phyloP scores from a whole-genome alignment of 2,113 vertebrate genomes.

The Scophthalmus maximus region DNA sequence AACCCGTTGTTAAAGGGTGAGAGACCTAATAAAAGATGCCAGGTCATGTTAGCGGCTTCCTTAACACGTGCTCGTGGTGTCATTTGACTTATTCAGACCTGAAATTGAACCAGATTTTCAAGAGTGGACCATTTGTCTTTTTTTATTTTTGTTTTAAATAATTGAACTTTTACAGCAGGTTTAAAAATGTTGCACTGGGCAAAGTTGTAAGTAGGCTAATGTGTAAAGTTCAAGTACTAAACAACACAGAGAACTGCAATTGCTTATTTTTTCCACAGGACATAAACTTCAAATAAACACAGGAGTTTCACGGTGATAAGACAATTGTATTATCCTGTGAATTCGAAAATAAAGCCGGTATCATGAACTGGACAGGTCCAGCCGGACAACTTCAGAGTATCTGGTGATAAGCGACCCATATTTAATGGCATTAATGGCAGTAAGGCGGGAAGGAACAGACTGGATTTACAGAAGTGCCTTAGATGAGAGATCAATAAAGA shows the following conservation, averaged over 20 bases:
- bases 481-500: constrained; percentile 79
- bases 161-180: background rate
- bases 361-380: constrained; percentile 13
- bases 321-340: constrained; percentile 24
- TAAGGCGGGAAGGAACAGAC: constrained; percentile 44
- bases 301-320: constrained; percentile 25
- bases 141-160: background rate
- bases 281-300: constrained; percentile 13
- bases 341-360: constrained; percentile 36
- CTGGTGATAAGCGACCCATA: constrained; percentile 63
- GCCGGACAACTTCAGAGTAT: constrained; percentile 47
- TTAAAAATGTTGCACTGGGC: background rate
- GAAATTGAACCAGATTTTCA: constrained; percentile 14
- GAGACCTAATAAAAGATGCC: constrained; percentile 71
- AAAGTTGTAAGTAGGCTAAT: no score
- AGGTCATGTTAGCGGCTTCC: constrained; percentile 61
- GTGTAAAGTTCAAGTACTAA: no score
- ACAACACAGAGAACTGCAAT: no score
- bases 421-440: constrained; percentile 65
- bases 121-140: background rate
- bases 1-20: constrained; percentile 80
- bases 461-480: constrained; percentile 77
- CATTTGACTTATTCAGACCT: constrained; percentile 57
- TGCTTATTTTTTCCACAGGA: background rate
- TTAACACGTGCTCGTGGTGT: constrained; percentile 41